These are phyloP conservation scores for Clarias gariepinus DNA, from an alignment of 2,113 vertebrate genomes.

Conservation along the genomic window DNA sequence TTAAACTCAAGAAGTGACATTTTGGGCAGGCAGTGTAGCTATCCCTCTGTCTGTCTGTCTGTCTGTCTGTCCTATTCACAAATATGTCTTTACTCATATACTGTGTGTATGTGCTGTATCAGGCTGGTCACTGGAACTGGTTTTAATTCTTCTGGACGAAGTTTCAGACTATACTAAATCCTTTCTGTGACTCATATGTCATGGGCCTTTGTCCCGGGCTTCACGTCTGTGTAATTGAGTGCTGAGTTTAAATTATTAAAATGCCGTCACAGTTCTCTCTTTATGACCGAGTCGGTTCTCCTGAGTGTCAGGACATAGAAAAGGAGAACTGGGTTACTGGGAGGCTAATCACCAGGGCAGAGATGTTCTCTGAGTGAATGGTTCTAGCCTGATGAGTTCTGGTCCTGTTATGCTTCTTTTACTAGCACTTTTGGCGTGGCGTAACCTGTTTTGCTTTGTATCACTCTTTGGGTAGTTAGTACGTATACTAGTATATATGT, in stretches of 20 bases:
- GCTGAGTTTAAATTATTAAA: conserved; percentile 49
- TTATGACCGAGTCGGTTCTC: conserved; percentile 17
- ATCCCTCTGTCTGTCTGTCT: too few species aligned
- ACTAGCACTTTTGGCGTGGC: not conserved
- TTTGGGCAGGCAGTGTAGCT: too few species aligned
- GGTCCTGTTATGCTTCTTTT: not conserved
- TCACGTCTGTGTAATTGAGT: conserved; percentile 47
- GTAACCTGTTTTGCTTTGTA: not conserved
- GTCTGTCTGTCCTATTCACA: too few species aligned
- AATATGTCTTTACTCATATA: not conserved
- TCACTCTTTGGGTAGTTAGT: conserved; percentile 1
- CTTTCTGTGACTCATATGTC: conserved; percentile 49
- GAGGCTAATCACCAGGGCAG: not conserved
- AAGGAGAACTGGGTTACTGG: not conserved
- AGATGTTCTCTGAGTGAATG: conserved; percentile 12
- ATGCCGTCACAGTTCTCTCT: conserved; percentile 16
- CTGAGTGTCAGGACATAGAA: conserved; percentile 14
- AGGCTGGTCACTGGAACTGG: conserved; percentile 57
- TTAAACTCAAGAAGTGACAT: too few species aligned
- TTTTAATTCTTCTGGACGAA: conserved; percentile 51
- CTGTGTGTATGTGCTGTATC: not conserved
- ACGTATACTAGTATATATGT: too few species aligned
- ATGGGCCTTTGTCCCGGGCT: conserved; percentile 36
- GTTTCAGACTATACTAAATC: conserved; percentile 42
- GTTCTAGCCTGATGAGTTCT: not conserved